phyloP scores from a whole-genome alignment of 1,140 invertebrate species.

The Lepidurus packardi region DNA sequence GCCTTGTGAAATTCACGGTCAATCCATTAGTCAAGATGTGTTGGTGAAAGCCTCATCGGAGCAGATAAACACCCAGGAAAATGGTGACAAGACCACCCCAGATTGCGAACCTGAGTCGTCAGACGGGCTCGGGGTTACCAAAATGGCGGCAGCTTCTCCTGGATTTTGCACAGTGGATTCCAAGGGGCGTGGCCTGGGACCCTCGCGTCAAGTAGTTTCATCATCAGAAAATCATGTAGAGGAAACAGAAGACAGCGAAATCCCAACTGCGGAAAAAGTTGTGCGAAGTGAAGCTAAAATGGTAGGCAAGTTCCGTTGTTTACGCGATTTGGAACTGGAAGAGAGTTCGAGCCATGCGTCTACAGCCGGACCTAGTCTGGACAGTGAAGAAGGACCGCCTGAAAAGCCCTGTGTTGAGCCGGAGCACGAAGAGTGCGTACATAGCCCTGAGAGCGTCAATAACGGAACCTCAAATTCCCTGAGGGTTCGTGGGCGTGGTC shows the following conservation, averaged over 20 bases:
- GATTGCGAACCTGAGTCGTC: neutral
- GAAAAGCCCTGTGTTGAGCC: neutral
- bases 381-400: neutral
- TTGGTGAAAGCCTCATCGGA: neutral
- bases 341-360: neutral
- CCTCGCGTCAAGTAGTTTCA: neutral
- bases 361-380: neutral
- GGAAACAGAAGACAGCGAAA: neutral
- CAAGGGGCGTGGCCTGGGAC: slow-evolving; percentile 2
- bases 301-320: slow-evolving; percentile 32
- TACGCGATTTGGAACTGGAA: slow-evolving; percentile 25
- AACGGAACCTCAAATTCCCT: neutral
- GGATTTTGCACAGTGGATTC: neutral
- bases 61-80: neutral
- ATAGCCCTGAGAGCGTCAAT: neutral
- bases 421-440: neutral
- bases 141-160: neutral
- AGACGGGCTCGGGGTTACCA: neutral
- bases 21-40: neutral
- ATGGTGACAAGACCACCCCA: neutral
- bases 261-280: neutral
- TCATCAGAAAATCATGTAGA: neutral
- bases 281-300: slow-evolving; percentile 12
- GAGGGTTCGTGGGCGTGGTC: slow-evolving; percentile 26
- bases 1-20: neutral